Base-by-base conservation (phyloP, 2,888 invertebrate species). In the Mythimna lalbum region DNA sequence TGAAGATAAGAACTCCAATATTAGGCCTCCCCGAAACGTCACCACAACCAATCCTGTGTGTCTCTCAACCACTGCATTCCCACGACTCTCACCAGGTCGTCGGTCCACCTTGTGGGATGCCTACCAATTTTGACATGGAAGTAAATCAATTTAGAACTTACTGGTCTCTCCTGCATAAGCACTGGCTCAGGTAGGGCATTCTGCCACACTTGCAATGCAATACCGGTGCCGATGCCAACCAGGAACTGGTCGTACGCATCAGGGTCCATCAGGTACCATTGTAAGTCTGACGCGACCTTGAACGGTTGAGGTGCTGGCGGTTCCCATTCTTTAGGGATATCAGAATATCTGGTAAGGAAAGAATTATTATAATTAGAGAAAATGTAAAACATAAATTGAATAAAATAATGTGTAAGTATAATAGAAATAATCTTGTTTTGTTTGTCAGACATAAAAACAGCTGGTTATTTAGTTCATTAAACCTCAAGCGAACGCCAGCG, bases 161-260 rank as follows among this genome's bases (percentile, higher is more conserved):
- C 98, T 73, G 97, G 97, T 93, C 99, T 97, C 85, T 98, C 98
- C 93, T 99, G 98, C 50, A 99, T 84, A 73, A 97, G 91, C 1
- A 96, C 95, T 19, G 99, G 99, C 88, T 99, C 99, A 0, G 99
- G 98, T 57, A 98, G 96, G 0, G 98, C 97, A 92, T 99, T 99
- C 89, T 98, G 97, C 98, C 98, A 99, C 63, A 99, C 97, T 86
- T 98, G 98, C 59, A 99, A 97, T 56, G 97, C 97, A 0, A 97
- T 97, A 0, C 98, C 97, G 63, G 97, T 98, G 61, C 99, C 98
- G 64, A 97, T 97, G 31, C 99, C 98, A 21, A 99, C 98, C 87
- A 98, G 97, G 94, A 98, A 99, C 93, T 99, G 99, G 95, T 99
- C 99, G 88, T 98, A 98, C 66, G 99, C 98, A 95, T 99, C 99